Evolutionary conservation across 2,888 invertebrate species (phyloP).

Genomic region (Ptychoptera albimana): DNA sequence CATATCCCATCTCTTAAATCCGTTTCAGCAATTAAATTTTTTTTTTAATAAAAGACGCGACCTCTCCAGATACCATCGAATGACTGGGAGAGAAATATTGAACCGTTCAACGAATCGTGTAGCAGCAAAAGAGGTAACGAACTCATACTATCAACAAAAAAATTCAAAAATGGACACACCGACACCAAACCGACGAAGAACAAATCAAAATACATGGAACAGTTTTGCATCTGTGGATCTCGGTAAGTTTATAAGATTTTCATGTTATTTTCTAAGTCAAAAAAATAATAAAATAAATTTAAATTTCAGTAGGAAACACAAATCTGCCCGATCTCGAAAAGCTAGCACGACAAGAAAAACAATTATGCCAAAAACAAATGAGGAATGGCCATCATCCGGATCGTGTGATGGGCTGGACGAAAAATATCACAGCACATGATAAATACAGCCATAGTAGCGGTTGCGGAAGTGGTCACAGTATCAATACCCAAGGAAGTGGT

Average conservation of each 20-base stretch:
- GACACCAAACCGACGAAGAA: conserved; percentile 30
- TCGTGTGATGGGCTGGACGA: too few relatives aligned
- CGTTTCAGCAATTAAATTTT: neutral
- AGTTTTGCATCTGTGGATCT: conserved; percentile 51
- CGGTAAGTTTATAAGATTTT: conserved; percentile 19
- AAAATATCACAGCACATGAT: too few relatives aligned
- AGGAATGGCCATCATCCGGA: conserved; percentile 22
- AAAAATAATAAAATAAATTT: too few relatives aligned
- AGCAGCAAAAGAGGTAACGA: conserved; percentile 32
- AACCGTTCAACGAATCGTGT: conserved; percentile 29
- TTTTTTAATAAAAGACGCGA: conserved; percentile 23
- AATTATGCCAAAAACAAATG: conserved; percentile 32
- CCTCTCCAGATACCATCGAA: conserved; percentile 33
- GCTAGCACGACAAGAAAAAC: conserved; percentile 39
- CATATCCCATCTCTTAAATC: neutral
- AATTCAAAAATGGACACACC: conserved; percentile 34
- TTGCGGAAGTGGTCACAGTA: too few relatives aligned
- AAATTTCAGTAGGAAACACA: too few relatives aligned
- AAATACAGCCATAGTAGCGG: too few relatives aligned
- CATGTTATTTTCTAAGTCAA: too few relatives aligned
- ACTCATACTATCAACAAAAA: conserved; percentile 33
- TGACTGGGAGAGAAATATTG: conserved; percentile 32
- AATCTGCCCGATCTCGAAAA: conserved; percentile 44
- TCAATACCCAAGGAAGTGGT: too few relatives aligned
- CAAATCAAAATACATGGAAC: conserved; percentile 45